These are phyloP conservation scores for Embiotoca jacksoni DNA, from an alignment of 2,113 vertebrate species.

Conservation along the genomic window DNA sequence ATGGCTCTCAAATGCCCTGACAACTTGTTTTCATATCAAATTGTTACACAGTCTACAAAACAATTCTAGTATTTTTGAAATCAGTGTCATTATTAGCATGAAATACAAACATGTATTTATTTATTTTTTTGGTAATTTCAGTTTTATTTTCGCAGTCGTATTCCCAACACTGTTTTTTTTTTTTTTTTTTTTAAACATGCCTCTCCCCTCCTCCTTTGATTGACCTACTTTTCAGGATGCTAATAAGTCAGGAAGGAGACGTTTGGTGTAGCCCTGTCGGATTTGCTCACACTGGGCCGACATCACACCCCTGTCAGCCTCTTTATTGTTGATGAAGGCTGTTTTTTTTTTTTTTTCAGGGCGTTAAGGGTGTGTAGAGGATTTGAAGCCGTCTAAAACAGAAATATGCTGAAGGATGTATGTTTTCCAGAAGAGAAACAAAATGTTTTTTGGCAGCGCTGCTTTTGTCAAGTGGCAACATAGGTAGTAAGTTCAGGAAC, in stretches of 20 bases:
- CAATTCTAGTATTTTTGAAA: neutral
- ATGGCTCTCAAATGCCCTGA: slow-evolving; percentile 12
- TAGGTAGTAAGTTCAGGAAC: slow-evolving; percentile 20
- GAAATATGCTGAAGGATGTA: slow-evolving; percentile 27
- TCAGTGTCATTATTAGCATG: neutral
- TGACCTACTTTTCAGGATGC: slow-evolving; percentile 86
- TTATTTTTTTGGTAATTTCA: slow-evolving; percentile 1
- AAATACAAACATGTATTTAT: neutral
- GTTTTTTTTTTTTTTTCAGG: slow-evolving; percentile 10
- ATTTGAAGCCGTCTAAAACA: slow-evolving; percentile 8
- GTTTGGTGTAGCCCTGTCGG: slow-evolving; percentile 69
- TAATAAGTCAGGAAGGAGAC: slow-evolving; percentile 83
- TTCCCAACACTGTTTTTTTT: slow-evolving; percentile 13
- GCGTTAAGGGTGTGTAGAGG: neutral
- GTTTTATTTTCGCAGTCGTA: neutral
- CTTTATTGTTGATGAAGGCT: slow-evolving; percentile 57
- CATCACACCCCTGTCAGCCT: slow-evolving; percentile 64
- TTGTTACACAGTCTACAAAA: neutral
- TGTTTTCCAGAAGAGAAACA: slow-evolving; percentile 16
- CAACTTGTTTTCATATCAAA: slow-evolving; percentile 16
- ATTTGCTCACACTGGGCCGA: slow-evolving; percentile 57
- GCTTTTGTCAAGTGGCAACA: neutral
- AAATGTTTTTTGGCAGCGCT: neutral
- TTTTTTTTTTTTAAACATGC: slow-evolving; percentile 32
- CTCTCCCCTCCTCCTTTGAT: slow-evolving; percentile 58